phyloP scores from a whole-genome alignment of 2,888 invertebrate species.

The Mantis religiosa region DNA sequence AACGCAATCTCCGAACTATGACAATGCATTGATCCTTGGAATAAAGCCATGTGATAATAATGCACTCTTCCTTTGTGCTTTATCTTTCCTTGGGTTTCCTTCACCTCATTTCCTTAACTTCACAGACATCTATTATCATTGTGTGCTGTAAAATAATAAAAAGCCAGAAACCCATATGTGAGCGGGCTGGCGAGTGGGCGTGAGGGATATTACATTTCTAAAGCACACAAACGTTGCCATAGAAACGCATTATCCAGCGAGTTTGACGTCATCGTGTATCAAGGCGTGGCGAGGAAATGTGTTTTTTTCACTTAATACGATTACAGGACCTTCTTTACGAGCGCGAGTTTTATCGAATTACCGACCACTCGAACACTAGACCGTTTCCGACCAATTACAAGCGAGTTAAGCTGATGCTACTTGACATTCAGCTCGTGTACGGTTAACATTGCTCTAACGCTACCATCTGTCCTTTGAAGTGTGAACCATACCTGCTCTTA shows the following conservation, averaged over 20 bases:
- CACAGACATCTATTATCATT: not conserved
- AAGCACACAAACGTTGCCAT: constrained; percentile 3
- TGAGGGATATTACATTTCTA: not conserved
- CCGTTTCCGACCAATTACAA: not conserved
- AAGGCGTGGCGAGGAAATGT: not conserved
- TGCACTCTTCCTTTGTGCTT: not conserved
- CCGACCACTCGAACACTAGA: not conserved
- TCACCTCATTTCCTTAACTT: not conserved
- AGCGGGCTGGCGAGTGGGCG: not conserved
- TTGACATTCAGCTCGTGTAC: not conserved
- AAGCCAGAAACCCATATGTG: not conserved
- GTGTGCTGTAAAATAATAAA: not conserved
- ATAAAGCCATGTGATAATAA: not conserved
- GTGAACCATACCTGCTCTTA: not conserved
- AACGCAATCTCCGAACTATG: too few relatives aligned
- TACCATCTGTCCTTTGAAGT: not conserved
- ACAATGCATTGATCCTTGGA: too few relatives aligned
- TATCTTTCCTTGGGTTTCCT: not conserved
- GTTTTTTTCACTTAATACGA: not conserved
- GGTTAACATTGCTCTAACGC: not conserved
- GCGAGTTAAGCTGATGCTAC: not conserved
- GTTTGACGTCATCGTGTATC: constrained; percentile 1
- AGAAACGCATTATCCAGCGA: not conserved
- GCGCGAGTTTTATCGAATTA: not conserved
- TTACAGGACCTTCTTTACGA: not conserved